Percentiles rank a stretch among this genome's conserved stretches.
phyloP scores from a whole-genome alignment of 2,797 vertebrate species.

The Momotus momota region DNA sequence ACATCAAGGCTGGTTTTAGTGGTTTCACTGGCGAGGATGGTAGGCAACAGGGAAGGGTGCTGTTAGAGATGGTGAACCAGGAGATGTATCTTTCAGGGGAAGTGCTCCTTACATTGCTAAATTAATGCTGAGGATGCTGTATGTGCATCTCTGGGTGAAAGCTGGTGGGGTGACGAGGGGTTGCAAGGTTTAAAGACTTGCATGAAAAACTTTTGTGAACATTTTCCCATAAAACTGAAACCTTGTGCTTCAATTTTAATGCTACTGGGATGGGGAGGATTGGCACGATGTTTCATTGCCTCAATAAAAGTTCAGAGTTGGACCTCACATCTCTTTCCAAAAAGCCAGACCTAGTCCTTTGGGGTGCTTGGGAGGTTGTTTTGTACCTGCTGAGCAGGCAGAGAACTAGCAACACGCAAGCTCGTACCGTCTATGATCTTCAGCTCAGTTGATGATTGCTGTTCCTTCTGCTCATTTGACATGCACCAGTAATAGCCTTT shows the following conservation, averaged over 20 bases:
- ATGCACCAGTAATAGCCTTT: constrained; percentile 80
- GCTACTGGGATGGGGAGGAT: not conserved
- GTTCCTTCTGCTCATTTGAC: not conserved
- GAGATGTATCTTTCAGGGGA: not conserved
- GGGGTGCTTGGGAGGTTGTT: not conserved
- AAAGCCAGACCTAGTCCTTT: not conserved
- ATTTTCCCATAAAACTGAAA: not conserved
- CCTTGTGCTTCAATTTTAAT: not conserved
- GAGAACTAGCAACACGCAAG: fast-evolving
- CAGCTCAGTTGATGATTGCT: constrained; percentile 56
- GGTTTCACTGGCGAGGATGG: not conserved
- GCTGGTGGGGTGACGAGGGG: too few species aligned
- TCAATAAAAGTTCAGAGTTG: not conserved
- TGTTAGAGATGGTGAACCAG: not conserved
- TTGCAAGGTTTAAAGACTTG: not conserved
- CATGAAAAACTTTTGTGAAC: not conserved
- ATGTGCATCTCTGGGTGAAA: not conserved
- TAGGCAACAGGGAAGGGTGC: fast-evolving
- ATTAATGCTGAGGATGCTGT: not conserved
- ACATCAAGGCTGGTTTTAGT: not conserved
- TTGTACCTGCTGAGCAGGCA: not conserved
- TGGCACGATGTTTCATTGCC: not conserved
- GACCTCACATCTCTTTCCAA: fast-evolving
- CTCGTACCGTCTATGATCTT: constrained; percentile 71
- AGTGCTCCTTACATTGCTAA: fast-evolving